Percentiles rank a stretch among this genome's conserved stretches.
Evolutionary conservation across 2,888 invertebrate species (phyloP).

Genomic region (Sinodicranocentrus sp.): DNA sequence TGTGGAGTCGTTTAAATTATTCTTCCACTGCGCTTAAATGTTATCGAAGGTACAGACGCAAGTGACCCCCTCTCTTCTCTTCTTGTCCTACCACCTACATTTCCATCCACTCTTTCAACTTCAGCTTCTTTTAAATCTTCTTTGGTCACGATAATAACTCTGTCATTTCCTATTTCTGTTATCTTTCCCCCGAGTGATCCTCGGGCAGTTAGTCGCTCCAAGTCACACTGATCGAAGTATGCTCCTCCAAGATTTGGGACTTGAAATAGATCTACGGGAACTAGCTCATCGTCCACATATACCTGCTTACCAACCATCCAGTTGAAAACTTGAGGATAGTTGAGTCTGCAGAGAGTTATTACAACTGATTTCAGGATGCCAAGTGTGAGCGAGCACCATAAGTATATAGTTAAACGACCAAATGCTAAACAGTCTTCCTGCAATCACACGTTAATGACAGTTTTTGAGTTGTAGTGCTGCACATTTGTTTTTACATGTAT

Average conservation of each 20-base stretch:
- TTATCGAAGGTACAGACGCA: too few relatives aligned
- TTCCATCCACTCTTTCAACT: too few relatives aligned
- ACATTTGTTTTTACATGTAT: too few relatives aligned
- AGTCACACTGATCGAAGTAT: slow-evolving; percentile 33
- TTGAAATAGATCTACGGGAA: neutral
- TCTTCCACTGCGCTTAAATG: too few relatives aligned
- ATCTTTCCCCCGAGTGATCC: slow-evolving; percentile 19
- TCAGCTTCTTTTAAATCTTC: too few relatives aligned
- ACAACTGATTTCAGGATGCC: slow-evolving; percentile 10
- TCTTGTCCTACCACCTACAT: neutral
- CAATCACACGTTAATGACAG: too few relatives aligned
- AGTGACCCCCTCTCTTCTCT: too few relatives aligned
- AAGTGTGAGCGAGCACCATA: slow-evolving; percentile 31
- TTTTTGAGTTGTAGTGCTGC: too few relatives aligned
- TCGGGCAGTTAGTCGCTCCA: slow-evolving; percentile 31
- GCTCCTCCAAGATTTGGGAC: slow-evolving; percentile 11
- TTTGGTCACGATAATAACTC: neutral
- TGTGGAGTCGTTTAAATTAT: too few relatives aligned
- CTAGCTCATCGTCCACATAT: slow-evolving; percentile 23
- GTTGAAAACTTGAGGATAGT: slow-evolving; percentile 58
- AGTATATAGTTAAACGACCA: neutral
- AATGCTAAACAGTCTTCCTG: neutral
- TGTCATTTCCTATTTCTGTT: neutral
- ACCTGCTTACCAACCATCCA: slow-evolving; percentile 54
- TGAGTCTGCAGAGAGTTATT: slow-evolving; percentile 36